phyloP scores from a whole-genome alignment of 2,797 vertebrate genomes.

The Cottoperca gobio region DNA sequence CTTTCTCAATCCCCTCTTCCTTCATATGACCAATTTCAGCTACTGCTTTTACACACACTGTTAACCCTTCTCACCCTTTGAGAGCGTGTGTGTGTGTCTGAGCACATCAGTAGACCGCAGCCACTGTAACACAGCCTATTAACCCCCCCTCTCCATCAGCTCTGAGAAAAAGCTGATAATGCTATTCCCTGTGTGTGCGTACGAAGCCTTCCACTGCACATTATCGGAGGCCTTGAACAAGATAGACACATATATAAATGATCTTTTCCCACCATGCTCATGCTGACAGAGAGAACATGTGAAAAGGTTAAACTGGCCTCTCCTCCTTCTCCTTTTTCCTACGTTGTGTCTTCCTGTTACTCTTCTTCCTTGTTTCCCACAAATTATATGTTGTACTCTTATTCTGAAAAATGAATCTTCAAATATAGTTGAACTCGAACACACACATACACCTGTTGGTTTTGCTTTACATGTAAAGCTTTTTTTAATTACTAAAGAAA shows the following conservation, averaged over 20 bases:
- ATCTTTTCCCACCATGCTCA: constrained; percentile 22
- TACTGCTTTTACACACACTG: constrained; percentile 43
- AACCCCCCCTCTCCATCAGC: constrained; percentile 41
- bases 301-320: background rate
- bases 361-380: background rate
- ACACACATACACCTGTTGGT: background rate
- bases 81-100: constrained; percentile 23
- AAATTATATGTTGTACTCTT: background rate
- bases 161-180: constrained; percentile 58
- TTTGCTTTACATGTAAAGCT: background rate
- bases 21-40: constrained; percentile 40
- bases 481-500: background rate
- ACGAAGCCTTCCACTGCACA: background rate
- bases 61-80: constrained; percentile 48
- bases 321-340: background rate
- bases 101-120: background rate
- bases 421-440: background rate
- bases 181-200: constrained; percentile 23
- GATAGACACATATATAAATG: constrained; percentile 19
- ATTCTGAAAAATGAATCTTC: background rate
- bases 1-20: constrained; percentile 52
- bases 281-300: constrained; percentile 5
- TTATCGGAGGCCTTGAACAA: constrained; percentile 32
- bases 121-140: constrained; percentile 27
- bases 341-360: background rate